Conservation (phyloP, 2,888 invertebrate species). For the Mimachlamys varia region DNA sequence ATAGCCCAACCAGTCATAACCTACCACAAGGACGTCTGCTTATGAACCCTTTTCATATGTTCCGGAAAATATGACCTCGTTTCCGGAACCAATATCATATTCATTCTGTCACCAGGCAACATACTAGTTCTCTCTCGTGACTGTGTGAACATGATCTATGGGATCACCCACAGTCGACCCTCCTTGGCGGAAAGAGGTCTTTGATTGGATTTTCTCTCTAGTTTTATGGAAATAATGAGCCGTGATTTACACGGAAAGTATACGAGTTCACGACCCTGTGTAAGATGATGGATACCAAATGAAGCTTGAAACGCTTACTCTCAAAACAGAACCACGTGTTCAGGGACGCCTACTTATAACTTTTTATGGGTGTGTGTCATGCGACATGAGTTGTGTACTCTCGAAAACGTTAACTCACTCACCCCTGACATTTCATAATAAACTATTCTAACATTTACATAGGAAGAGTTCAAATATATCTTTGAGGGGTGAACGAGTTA, state of each 20-base stretch:
- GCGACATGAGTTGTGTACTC: neutral
- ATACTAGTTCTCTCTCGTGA: neutral
- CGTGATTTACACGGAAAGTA: neutral
- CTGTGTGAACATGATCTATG: neutral
- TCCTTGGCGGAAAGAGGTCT: neutral
- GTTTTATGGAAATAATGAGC: constrained; percentile 20
- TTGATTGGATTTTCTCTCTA: neutral
- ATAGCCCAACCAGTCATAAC: neutral
- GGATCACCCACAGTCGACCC: constrained; percentile 12
- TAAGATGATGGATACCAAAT: constrained; percentile 19
- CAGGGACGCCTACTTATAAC: neutral
- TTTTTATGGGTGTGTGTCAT: constrained; percentile 23
- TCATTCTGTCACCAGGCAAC: constrained; percentile 14
- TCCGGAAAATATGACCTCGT: neutral
- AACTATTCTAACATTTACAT: no score
- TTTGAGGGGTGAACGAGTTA: no score
- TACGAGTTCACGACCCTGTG: constrained; percentile 2
- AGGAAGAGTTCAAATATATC: no score
- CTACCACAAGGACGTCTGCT: neutral
- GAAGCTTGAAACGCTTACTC: neutral
- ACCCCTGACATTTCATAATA: no score
- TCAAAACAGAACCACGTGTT: constrained; percentile 27
- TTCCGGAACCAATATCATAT: neutral
- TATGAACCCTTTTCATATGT: neutral
- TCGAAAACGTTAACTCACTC: neutral